Conservation (phyloP, 2,797 vertebrate species). For the Cheirogaleus major region DNA sequence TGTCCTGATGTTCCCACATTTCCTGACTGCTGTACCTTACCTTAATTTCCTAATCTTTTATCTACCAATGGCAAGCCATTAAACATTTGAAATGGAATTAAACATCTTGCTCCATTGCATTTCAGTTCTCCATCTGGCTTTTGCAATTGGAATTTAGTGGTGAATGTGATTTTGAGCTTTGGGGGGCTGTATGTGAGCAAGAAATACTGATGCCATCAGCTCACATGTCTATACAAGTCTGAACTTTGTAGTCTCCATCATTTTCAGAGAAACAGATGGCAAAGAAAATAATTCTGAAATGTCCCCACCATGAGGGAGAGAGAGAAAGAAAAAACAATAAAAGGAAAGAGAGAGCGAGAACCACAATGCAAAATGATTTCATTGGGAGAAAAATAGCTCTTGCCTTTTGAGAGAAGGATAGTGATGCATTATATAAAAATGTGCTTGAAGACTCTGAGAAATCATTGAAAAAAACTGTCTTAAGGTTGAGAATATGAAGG, state of each 20-base stretch:
- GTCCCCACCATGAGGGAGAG: not conserved
- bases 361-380: not conserved
- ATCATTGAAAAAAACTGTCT: not conserved
- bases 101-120: conserved; percentile 67
- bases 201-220: conserved; percentile 77
- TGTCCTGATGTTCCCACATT: conserved; percentile 54
- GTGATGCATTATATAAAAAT: not conserved
- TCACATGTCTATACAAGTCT: conserved; percentile 49
- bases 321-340: not conserved
- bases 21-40: conserved; percentile 50
- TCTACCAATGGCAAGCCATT: conserved; percentile 72
- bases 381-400: not conserved
- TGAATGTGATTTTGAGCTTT: conserved; percentile 80
- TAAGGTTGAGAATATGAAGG: not conserved
- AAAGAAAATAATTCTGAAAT: conserved; percentile 74
- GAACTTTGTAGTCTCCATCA: conserved; percentile 76
- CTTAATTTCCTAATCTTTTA: conserved; percentile 72
- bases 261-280: conserved; percentile 77
- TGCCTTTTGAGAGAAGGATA: not conserved
- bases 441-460: not conserved
- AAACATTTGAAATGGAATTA: conserved; percentile 75
- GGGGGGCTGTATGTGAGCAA: conserved; percentile 72
- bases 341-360: not conserved
- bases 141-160: conserved; percentile 73
- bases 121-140: conserved; percentile 73